Evolutionary conservation across 1,140 invertebrate species (phyloP).

Genomic region (Gonatopus flavifemur): DNA sequence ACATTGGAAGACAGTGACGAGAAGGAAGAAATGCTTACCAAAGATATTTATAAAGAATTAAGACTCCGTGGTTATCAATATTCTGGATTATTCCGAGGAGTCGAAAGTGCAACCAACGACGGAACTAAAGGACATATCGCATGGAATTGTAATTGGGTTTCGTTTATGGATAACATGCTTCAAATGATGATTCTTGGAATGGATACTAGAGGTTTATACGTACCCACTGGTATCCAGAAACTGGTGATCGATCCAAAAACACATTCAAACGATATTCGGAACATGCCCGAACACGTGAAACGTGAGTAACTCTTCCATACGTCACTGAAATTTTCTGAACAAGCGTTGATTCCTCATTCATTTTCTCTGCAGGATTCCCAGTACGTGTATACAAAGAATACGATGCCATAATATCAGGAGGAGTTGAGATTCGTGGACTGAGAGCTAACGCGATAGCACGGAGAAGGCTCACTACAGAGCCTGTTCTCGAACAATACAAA

Average conservation of each 20-base stretch:
- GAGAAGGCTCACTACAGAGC: conserved; percentile 64
- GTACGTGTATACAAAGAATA: conserved; percentile 57
- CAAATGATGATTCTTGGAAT: conserved; percentile 80
- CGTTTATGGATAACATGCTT: conserved; percentile 91
- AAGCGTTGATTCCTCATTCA: not conserved
- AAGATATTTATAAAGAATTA: conserved; percentile 92
- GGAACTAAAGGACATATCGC: conserved; percentile 57
- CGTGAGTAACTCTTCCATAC: conserved; percentile 25
- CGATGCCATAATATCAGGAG: conserved; percentile 64
- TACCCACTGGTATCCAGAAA: conserved; percentile 83
- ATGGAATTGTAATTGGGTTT: conserved; percentile 86
- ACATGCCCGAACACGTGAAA: conserved; percentile 42
- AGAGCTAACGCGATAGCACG: conserved; percentile 78
- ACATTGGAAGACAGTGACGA: conserved; percentile 17
- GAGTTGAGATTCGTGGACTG: conserved; percentile 81
- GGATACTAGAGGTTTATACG: conserved; percentile 74
- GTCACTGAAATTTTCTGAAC: too few relatives aligned
- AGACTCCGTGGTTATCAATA: conserved; percentile 91
- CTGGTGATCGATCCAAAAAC: conserved; percentile 75
- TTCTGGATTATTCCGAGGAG: conserved; percentile 72
- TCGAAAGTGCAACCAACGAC: conserved; percentile 59
- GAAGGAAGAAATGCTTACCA: conserved; percentile 56
- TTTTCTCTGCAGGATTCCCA: conserved; percentile 42
- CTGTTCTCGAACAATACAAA: conserved; percentile 72
- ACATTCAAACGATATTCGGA: conserved; percentile 60